Percentiles rank a stretch among this genome's conserved stretches.
These are phyloP conservation scores for Patagioenas fasciata DNA, from an alignment of 2,113 vertebrate genomes.

Conservation along the genomic window DNA sequence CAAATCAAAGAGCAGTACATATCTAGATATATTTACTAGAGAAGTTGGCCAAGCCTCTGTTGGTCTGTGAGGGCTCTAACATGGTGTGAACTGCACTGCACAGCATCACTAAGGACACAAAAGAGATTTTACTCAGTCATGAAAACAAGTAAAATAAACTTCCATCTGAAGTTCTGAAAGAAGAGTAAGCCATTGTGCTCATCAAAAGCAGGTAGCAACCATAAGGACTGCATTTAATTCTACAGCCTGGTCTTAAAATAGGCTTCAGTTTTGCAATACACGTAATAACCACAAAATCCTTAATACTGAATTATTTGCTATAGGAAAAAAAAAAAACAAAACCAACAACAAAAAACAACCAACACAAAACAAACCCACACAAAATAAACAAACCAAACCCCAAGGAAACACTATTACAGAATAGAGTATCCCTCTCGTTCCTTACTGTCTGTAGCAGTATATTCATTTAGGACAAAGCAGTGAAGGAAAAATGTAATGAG, in stretches of 20 bases:
- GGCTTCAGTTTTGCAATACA: background rate
- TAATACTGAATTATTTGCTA: background rate
- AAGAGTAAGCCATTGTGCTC: background rate
- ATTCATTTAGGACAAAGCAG: background rate
- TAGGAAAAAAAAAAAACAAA: background rate
- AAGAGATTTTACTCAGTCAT: background rate
- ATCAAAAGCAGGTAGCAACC: background rate
- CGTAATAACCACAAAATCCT: background rate
- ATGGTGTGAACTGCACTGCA: accelerated
- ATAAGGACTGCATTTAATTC: background rate
- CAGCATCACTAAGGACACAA: background rate
- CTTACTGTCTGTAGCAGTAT: background rate
- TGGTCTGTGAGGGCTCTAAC: background rate
- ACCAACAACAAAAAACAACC: too few relatives aligned
- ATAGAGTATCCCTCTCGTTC: background rate
- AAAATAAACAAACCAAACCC: background rate
- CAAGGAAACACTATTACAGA: background rate
- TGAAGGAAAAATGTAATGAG: background rate
- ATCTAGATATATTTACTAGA: background rate
- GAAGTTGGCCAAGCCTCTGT: background rate
- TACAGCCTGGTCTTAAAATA: background rate
- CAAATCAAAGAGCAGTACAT: background rate
- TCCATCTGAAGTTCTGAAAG: background rate
- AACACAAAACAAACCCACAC: too few relatives aligned
- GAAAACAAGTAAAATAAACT: background rate